Conservation (phyloP, 2,113 vertebrate genomes). For the Salminus brasiliensis region DNA sequence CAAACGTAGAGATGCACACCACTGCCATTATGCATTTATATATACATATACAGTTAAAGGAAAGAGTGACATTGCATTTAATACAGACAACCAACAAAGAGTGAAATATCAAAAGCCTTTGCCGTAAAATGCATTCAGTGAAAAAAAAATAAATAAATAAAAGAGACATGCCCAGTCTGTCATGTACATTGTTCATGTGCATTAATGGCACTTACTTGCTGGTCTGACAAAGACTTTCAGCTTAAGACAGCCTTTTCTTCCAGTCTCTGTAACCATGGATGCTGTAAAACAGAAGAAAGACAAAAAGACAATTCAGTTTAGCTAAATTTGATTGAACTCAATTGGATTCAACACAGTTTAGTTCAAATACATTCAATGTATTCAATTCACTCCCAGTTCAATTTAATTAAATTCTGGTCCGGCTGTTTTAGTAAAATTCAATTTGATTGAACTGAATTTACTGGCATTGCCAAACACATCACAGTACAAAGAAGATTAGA, state of each 20-base stretch:
- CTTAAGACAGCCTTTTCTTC: constrained; percentile 94
- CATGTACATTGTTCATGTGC: constrained; percentile 8
- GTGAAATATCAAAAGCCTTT: constrained; percentile 34
- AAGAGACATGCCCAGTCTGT: constrained; percentile 61
- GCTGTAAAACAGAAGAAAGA: constrained; percentile 76
- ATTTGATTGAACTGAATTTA: no score
- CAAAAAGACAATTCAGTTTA: constrained; percentile 47
- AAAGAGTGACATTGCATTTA: constrained; percentile 23
- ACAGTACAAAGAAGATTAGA: no score
- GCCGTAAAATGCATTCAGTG: not conserved
- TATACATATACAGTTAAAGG: not conserved
- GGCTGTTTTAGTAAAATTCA: no score
- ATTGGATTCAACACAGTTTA: no score
- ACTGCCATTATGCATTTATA: not conserved
- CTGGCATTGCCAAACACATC: no score
- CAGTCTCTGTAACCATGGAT: constrained; percentile 92
- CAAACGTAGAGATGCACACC: constrained; percentile 25
- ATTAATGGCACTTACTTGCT: constrained; percentile 87
- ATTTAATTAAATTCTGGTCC: not conserved
- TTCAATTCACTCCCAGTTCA: no score
- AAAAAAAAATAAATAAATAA: no score
- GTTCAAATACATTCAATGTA: no score
- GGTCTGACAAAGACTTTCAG: constrained; percentile 97
- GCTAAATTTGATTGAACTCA: not conserved
- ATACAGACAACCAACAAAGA: not conserved